Conservation (phyloP, 2,113 vertebrate species). For the Podocnemis expansa region DNA sequence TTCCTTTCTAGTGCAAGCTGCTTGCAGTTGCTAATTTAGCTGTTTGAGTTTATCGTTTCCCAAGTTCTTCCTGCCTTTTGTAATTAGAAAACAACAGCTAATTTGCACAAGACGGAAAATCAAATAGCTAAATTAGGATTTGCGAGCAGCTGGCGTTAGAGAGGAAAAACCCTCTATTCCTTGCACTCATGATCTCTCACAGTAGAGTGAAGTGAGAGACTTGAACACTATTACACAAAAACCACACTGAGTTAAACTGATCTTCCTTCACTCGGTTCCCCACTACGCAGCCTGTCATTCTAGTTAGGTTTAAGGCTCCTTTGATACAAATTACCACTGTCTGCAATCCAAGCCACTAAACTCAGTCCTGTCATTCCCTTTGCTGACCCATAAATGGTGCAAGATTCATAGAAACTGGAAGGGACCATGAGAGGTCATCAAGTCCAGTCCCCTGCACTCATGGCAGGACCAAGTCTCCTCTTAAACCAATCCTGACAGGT, state of each 20-base stretch:
- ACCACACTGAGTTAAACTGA: background rate
- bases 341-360: background rate
- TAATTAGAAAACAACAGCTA: background rate
- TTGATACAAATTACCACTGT: background rate
- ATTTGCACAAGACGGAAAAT: background rate
- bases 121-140: background rate
- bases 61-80: background rate
- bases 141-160: background rate
- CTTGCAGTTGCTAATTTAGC: background rate
- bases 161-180: background rate
- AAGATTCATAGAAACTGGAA: too few species aligned
- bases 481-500: too few species aligned
- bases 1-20: background rate
- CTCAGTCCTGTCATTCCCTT: background rate
- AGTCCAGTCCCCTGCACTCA: too few species aligned
- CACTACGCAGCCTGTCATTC: background rate
- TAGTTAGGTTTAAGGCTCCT: rapidly evolving
- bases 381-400: background rate
- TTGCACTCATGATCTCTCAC: background rate
- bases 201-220: background rate
- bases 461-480: too few species aligned
- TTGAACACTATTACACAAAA: background rate
- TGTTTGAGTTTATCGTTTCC: background rate
- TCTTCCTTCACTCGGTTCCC: background rate
- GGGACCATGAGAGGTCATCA: too few species aligned